Conservation (phyloP, 2,797 vertebrate species). For the Potorous gilbertii region DNA sequence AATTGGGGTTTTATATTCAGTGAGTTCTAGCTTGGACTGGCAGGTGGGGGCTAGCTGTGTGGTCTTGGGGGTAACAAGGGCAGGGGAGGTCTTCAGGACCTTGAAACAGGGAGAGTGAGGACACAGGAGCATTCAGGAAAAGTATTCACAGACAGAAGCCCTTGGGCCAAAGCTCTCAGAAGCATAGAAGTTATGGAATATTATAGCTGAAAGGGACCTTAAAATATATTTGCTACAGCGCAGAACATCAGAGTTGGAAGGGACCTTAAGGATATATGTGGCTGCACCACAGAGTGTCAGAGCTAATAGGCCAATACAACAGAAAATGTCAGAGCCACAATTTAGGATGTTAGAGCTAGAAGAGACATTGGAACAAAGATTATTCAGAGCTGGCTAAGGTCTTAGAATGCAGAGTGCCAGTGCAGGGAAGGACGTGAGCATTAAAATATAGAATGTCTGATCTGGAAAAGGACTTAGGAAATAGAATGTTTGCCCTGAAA, state of each 20-base stretch:
- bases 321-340: background rate
- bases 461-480: background rate
- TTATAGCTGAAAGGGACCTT: background rate
- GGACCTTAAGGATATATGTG: too few species aligned
- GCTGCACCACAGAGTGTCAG: too few species aligned
- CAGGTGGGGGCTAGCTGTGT: background rate
- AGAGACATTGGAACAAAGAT: background rate
- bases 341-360: background rate
- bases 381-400: background rate
- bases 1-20: conserved; percentile 54
- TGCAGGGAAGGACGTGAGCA: background rate
- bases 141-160: background rate
- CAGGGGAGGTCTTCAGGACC: background rate
- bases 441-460: background rate
- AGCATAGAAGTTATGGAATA: background rate
- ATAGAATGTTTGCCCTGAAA: background rate
- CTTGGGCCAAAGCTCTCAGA: background rate
- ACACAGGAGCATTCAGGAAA: background rate
- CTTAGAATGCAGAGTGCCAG: background rate
- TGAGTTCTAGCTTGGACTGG: conserved; percentile 62
- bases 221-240: background rate
- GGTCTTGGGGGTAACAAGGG: background rate
- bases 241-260: too few species aligned
- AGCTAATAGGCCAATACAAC: background rate
- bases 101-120: background rate